These are phyloP conservation scores for Sitta europaea DNA, from an alignment of 2,113 vertebrate genomes.

Conservation along the genomic window DNA sequence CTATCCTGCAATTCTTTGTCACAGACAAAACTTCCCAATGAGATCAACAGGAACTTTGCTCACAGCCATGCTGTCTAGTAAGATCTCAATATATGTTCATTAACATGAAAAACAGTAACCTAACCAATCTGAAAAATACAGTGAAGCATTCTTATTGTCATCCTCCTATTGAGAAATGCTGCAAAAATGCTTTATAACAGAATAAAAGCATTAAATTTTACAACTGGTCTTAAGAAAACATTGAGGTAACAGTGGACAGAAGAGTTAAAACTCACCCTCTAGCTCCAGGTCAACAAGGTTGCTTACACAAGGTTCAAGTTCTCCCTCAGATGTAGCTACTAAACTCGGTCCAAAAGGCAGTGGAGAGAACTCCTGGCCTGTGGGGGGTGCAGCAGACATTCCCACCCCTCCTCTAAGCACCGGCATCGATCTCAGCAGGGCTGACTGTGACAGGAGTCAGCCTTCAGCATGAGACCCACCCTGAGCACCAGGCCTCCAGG, in stretches of 20 bases:
- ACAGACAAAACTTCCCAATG: not conserved
- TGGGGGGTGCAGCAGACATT: not conserved
- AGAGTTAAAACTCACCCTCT: not conserved
- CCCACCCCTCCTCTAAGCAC: not conserved
- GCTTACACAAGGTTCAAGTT: not conserved
- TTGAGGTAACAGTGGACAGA: not conserved
- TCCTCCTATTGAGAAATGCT: not conserved
- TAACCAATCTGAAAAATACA: not conserved
- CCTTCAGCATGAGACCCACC: fast-evolving
- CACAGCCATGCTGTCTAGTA: not conserved
- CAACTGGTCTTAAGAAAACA: not conserved
- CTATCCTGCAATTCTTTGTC: not conserved
- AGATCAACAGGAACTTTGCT: not conserved
- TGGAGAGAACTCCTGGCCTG: not conserved
- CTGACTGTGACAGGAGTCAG: not conserved
- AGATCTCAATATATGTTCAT: not conserved
- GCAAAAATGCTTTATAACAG: not conserved
- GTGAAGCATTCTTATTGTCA: not conserved
- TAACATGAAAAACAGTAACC: not conserved
- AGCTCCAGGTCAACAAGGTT: not conserved
- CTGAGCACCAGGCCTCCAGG: not conserved
- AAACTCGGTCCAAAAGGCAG: not conserved
- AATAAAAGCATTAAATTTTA: not conserved
- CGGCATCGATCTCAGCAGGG: not conserved
- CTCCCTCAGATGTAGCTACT: not conserved